Percentiles rank a stretch among this genome's conserved stretches.
These are phyloP conservation scores for Liasis olivaceus DNA, from an alignment of 2,797 vertebrate genomes.

Conservation along the genomic window DNA sequence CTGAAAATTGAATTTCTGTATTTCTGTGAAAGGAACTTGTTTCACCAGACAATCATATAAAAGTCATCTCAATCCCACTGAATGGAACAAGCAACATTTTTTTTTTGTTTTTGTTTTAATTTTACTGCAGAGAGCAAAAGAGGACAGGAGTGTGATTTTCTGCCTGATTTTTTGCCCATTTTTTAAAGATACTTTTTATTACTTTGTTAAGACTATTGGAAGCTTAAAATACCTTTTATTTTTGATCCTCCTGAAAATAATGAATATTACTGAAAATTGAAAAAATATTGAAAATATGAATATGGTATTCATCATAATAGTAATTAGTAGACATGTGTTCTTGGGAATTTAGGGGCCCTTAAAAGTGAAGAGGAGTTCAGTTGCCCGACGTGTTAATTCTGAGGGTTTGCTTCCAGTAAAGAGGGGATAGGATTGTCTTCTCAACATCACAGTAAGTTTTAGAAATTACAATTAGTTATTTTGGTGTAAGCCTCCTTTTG, in stretches of 20 bases:
- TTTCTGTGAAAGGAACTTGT: background rate
- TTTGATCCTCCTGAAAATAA: background rate
- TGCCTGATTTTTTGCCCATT: background rate
- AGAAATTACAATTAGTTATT: background rate
- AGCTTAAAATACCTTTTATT: background rate
- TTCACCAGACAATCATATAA: background rate
- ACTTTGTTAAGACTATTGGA: background rate
- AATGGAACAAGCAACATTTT: background rate
- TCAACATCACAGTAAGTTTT: background rate
- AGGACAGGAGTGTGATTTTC: background rate
- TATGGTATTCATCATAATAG: background rate
- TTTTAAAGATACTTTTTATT: background rate
- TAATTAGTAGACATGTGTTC: background rate
- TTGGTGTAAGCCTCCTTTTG: slow-evolving; percentile 1
- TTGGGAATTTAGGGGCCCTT: background rate
- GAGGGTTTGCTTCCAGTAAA: background rate
- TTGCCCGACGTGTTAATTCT: background rate
- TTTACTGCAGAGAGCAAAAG: background rate
- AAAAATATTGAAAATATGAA: no score
- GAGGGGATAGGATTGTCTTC: background rate
- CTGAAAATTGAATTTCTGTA: background rate
- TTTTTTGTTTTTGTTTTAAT: background rate
- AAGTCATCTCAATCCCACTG: background rate
- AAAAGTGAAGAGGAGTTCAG: background rate
- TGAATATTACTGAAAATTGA: background rate